Conservation (phyloP, 1,140 invertebrate genomes). For the Drosophila sucinea region DNA sequence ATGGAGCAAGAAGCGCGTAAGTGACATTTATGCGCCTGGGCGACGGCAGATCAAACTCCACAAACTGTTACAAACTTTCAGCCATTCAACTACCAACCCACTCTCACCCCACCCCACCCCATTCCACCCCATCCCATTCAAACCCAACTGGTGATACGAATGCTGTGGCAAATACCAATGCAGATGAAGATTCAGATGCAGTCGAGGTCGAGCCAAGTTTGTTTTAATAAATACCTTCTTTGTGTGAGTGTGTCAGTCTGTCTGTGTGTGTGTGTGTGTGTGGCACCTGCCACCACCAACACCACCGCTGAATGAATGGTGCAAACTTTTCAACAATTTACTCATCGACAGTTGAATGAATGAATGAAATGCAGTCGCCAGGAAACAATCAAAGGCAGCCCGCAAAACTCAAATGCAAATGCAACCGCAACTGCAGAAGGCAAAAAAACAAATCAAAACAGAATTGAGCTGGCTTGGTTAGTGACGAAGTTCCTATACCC, state of each 20-base stretch:
- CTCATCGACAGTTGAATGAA: conserved; percentile 54
- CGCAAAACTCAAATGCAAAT: conserved; percentile 51
- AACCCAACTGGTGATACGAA: too few relatives aligned
- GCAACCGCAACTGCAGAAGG: conserved; percentile 54
- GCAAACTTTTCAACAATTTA: conserved; percentile 61
- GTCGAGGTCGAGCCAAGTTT: conserved; percentile 59
- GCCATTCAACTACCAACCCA: conserved; percentile 15
- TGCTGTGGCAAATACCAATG: conserved; percentile 34
- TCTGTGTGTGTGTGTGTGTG: background rate
- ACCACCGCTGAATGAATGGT: background rate
- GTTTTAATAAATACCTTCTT: conserved; percentile 81
- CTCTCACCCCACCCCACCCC: conserved; percentile 25
- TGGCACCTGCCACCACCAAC: conserved; percentile 10
- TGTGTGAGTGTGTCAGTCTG: conserved; percentile 46
- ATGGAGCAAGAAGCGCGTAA: conserved; percentile 70
- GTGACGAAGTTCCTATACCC: background rate
- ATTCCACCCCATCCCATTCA: background rate
- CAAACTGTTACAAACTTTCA: conserved; percentile 40
- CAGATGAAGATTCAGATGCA: conserved; percentile 22
- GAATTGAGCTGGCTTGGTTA: background rate
- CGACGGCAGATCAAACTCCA: conserved; percentile 34
- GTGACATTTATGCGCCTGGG: conserved; percentile 81
- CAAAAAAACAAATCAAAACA: background rate
- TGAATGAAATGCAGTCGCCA: conserved; percentile 61
- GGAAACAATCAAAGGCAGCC: conserved; percentile 68